Evolutionary conservation across 2,797 vertebrate species (phyloP), one percentile per base, ranked within the genome.

Genomic region (Tamandua tetradactyla): DNA sequence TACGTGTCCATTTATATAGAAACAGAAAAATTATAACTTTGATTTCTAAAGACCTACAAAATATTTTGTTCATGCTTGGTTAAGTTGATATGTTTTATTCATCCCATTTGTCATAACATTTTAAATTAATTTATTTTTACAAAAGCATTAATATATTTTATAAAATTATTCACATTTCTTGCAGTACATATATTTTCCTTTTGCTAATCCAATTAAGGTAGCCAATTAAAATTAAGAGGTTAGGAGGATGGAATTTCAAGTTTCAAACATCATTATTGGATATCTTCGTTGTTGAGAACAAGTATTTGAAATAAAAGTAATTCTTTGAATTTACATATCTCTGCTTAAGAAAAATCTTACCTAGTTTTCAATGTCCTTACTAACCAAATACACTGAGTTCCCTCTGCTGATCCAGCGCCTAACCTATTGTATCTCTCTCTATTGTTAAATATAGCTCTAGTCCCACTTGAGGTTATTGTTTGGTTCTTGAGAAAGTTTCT

Each of bases 311-410:
- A 49, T 87, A 69, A 79, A 74, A 59, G 7, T 81, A 87, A 90
- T 64, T 89, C 52, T 84, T 14, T 37, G 37, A 62, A 52, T 87
- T 8, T 61, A 3, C 17, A 55, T 37, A n/a, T 52, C 27, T 89
- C 22, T 42, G 37, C 15, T 42, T 72, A 74, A 64, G 27, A 88
- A 83, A 40, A 1, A 44, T 42, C 17, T 86, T 93, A 66, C 84
- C 25, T 30, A 20, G 0, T 72, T 23, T 89, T 92, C 15, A 42
- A 3, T 89, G 7, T 55, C 22, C 86, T 64, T 61, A 32, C 10
- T 37, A 35, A 72, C 22, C 87, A 95, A 94, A 90, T 95, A 95
- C 88, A 91, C 66, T 83, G 96, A 89, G 95, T 81, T 93, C 84
- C 95, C 89, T 97, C 93, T 97, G 69, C 85, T 97, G 94, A 69